These are phyloP conservation scores for Chrysolina oricalcia DNA, from an alignment of 2,888 invertebrate species.

Conservation along the genomic window DNA sequence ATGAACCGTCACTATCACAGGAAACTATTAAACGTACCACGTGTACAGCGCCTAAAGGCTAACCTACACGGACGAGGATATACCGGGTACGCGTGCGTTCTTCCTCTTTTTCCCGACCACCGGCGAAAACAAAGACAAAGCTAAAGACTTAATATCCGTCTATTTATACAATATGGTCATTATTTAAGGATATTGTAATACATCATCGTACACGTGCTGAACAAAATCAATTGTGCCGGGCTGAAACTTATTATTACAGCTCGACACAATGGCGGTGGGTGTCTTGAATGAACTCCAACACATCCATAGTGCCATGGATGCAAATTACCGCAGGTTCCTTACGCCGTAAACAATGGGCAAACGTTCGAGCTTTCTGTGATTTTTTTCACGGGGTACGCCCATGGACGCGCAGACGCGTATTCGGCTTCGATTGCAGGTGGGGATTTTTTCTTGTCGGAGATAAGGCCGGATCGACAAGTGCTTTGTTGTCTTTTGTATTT, in stretches of 20 bases:
- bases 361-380: constrained; percentile 57
- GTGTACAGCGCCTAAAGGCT: constrained; percentile 51
- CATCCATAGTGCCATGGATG: constrained; percentile 66
- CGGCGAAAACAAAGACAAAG: constrained; percentile 30
- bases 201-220: constrained; percentile 70
- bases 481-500: constrained; percentile 23
- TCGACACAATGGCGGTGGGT: constrained; percentile 69
- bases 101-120: constrained; percentile 33
- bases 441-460: constrained; percentile 18
- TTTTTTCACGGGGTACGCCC: constrained; percentile 50
- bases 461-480: constrained; percentile 23
- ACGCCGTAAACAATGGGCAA: constrained; percentile 60
- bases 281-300: constrained; percentile 69
- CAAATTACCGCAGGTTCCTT: constrained; percentile 65
- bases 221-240: constrained; percentile 69
- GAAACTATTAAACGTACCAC: constrained; percentile 60
- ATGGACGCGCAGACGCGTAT: constrained; percentile 25
- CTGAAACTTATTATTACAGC: constrained; percentile 65
- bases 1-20: constrained; percentile 59
- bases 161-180: constrained; percentile 68
- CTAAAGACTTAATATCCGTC: constrained; percentile 49
- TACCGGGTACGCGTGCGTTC: constrained; percentile 14
- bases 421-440: constrained; percentile 17
- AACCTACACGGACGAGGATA: constrained; percentile 37
- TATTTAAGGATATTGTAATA: constrained; percentile 70